Conservation (phyloP, 1,140 invertebrate species). For the Drosophila varians region DNA sequence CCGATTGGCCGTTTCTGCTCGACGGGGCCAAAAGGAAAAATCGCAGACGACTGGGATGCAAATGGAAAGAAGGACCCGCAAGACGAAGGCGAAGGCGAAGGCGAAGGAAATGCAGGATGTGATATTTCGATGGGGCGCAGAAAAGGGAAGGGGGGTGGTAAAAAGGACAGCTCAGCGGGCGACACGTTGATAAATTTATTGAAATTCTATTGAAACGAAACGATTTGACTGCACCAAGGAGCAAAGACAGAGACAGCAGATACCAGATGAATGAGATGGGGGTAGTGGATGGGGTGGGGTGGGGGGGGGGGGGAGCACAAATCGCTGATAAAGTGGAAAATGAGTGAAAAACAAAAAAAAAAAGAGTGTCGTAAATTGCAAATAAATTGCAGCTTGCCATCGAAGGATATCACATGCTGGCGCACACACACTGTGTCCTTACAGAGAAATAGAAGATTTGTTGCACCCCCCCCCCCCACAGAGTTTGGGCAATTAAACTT, state of each 20-base stretch:
- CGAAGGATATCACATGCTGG: slow-evolving; percentile 13
- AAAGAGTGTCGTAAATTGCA: slow-evolving; percentile 48
- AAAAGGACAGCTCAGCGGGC: slow-evolving; percentile 28
- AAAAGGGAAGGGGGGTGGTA: background rate
- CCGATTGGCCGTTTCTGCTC: slow-evolving; percentile 56
- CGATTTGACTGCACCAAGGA: slow-evolving; percentile 68
- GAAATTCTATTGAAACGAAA: slow-evolving; percentile 81
- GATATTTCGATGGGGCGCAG: slow-evolving; percentile 6
- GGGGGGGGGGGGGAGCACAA: slow-evolving; percentile 25
- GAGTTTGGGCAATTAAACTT: slow-evolving; percentile 60
- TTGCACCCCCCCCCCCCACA: background rate
- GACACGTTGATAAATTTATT: slow-evolving; percentile 79
- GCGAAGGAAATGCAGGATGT: background rate
- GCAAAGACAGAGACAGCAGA: background rate
- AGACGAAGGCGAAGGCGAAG: background rate
- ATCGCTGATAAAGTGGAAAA: slow-evolving; percentile 80
- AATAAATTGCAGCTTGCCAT: slow-evolving; percentile 41
- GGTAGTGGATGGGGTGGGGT: background rate
- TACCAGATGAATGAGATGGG: background rate
- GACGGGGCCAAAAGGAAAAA: slow-evolving; percentile 40
- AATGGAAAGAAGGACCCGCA: slow-evolving; percentile 19
- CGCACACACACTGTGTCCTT: slow-evolving; percentile 4
- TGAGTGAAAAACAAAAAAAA: slow-evolving; percentile 58
- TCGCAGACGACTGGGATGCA: slow-evolving; percentile 43
- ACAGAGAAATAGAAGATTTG: background rate